phyloP scores from a whole-genome alignment of 1,140 invertebrate species.

The Drosophila carrolli region DNA sequence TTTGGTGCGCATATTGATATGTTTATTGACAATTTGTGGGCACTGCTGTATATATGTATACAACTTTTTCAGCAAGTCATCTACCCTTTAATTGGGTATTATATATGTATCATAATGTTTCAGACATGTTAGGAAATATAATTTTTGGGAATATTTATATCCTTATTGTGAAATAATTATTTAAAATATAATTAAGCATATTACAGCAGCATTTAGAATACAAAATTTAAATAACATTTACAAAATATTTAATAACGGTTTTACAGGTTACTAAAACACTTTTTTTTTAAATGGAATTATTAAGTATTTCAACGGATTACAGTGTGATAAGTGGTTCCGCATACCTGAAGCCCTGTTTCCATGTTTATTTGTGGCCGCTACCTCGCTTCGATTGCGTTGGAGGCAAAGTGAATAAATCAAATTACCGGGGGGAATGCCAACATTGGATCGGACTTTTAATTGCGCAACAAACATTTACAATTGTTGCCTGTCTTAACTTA shows the following conservation, averaged over 20 bases:
- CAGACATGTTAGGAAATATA: no score
- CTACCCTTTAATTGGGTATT: neutral
- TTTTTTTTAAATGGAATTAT: no score
- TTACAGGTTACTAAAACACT: no score
- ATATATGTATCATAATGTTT: no score
- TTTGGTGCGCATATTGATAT: conserved; percentile 72
- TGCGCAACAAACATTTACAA: conserved; percentile 81
- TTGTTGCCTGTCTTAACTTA: conserved; percentile 79
- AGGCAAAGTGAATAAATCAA: conserved; percentile 70
- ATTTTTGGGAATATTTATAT: no score
- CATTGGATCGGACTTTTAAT: conserved; percentile 70
- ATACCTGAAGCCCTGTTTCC: conserved; percentile 1
- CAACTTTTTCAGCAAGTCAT: neutral
- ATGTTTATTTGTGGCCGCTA: conserved; percentile 38
- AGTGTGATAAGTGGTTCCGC: conserved; percentile 25
- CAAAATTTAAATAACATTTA: no score
- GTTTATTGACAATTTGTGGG: conserved; percentile 59
- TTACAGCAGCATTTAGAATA: no score
- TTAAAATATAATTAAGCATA: no score
- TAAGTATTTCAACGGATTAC: conserved; percentile 6
- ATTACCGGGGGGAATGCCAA: conserved; percentile 63
- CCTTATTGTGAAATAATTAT: no score
- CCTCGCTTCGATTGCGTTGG: conserved; percentile 26
- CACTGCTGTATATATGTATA: neutral
- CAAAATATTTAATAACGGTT: no score